Conservation (phyloP, 2,113 vertebrate genomes). For the Naja naja region DNA sequence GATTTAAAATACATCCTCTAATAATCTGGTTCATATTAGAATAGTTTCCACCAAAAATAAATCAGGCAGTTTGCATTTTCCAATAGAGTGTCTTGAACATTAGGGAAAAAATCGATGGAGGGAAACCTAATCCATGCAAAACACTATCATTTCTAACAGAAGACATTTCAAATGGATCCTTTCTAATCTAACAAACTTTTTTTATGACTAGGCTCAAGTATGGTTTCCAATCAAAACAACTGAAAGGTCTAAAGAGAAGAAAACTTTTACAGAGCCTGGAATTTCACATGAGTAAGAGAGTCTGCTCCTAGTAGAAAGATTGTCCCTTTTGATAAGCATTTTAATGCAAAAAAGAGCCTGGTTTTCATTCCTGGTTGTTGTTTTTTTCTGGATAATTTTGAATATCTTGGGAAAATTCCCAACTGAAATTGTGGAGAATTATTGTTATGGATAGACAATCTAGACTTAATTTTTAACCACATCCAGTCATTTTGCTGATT, state of each 20-base stretch:
- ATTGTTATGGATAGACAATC: not conserved
- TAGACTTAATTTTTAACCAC: not conserved
- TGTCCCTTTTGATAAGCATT: not conserved
- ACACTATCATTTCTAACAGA: not conserved
- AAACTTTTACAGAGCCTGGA: not conserved
- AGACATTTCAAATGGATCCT: not conserved
- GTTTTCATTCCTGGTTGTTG: not conserved
- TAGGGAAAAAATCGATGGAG: not conserved
- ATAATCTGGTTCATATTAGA: conserved; percentile 32
- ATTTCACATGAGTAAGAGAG: not conserved
- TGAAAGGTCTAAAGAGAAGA: not conserved
- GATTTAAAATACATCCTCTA: conserved; percentile 44
- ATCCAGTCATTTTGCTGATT: not conserved
- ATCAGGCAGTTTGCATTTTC: conserved; percentile 24
- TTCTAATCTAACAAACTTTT: not conserved
- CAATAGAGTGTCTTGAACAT: conserved; percentile 22
- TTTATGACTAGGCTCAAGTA: not conserved
- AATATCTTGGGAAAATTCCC: not conserved
- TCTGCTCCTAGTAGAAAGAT: not conserved
- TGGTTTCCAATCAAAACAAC: not conserved
- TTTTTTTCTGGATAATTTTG: not conserved
- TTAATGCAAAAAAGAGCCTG: not conserved
- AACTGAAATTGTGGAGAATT: not conserved
- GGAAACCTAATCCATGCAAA: not conserved
- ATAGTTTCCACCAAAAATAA: conserved; percentile 25